A percentile compares a stretch with the other conserved stretches of the same genome.
Conservation (phyloP, 2,113 vertebrate genomes). For the Notothenia rossii region DNA sequence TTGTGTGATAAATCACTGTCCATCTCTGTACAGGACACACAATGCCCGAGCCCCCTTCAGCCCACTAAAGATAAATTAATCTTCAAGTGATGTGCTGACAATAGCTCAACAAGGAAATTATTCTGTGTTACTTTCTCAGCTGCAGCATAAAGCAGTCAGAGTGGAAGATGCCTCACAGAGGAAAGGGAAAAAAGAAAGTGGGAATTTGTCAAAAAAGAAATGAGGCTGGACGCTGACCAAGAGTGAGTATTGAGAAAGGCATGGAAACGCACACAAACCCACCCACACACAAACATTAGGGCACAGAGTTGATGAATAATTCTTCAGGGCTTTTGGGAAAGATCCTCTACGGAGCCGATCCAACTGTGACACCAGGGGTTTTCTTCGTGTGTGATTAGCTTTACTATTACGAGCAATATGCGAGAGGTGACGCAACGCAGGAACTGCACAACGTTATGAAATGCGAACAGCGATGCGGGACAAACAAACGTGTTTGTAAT, state of each 20-base stretch:
- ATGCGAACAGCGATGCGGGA: slow-evolving; percentile 18
- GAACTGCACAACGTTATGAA: slow-evolving; percentile 38
- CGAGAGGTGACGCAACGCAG: slow-evolving; percentile 42
- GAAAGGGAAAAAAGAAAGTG: slow-evolving; percentile 29
- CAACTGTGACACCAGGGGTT: slow-evolving; percentile 60
- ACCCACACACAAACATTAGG: slow-evolving; percentile 42
- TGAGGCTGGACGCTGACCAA: slow-evolving; percentile 37
- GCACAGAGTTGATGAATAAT: slow-evolving; percentile 64
- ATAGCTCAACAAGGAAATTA: slow-evolving; percentile 53
- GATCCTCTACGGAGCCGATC: slow-evolving; percentile 49
- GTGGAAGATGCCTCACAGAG: slow-evolving; percentile 35
- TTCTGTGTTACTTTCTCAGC: slow-evolving; percentile 43
- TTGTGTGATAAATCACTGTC: slow-evolving; percentile 78
- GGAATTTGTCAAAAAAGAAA: slow-evolving; percentile 48
- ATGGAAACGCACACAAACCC: slow-evolving; percentile 57
- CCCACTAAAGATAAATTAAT: slow-evolving; percentile 75
- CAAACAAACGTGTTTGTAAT: slow-evolving; percentile 26
- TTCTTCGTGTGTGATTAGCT: slow-evolving; percentile 45
- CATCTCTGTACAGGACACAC: slow-evolving; percentile 66
- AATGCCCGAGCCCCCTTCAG: slow-evolving; percentile 61
- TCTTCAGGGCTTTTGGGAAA: slow-evolving; percentile 55
- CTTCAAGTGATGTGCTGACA: slow-evolving; percentile 71
- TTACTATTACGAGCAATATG: slow-evolving; percentile 51
- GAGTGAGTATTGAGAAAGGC: slow-evolving; percentile 49
- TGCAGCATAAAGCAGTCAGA: slow-evolving; percentile 27